A percentile compares a stretch with the other conserved stretches of the same genome.
phyloP scores from a whole-genome alignment of 2,113 vertebrate species.

The Morphnarchus princeps region DNA sequence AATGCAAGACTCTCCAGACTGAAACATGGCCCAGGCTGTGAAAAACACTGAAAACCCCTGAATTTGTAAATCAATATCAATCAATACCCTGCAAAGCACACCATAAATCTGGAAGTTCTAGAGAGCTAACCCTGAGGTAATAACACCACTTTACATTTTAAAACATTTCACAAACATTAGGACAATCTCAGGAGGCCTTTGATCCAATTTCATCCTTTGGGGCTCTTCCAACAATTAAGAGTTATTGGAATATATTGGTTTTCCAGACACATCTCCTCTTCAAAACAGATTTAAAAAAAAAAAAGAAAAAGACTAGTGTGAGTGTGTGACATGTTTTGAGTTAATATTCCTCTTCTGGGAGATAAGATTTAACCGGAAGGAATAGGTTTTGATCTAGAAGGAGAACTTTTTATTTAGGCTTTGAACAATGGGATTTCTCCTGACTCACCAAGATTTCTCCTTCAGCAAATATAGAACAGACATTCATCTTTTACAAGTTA shows the following conservation, averaged over 20 bases:
- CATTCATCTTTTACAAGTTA: neutral
- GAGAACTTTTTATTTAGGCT: neutral
- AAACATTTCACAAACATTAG: conserved; percentile 5
- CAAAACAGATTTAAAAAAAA: neutral
- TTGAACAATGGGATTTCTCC: neutral
- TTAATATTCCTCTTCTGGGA: neutral
- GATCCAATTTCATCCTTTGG: neutral
- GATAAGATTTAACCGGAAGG: conserved; percentile 5
- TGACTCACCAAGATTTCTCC: neutral
- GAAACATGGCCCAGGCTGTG: neutral
- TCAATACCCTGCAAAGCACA: conserved; percentile 21
- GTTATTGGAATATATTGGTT: neutral
- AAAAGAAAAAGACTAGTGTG: neutral
- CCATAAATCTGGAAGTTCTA: conserved; percentile 25
- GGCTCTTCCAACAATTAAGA: neutral
- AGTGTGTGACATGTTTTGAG: neutral
- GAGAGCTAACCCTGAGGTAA: neutral
- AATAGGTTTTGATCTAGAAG: neutral
- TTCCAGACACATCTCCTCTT: neutral
- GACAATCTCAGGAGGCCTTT: neutral
- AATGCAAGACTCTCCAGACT: neutral
- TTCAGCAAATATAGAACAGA: neutral
- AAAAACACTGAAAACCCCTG: neutral
- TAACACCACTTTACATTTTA: neutral
- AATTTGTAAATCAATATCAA: conserved; percentile 33